These are phyloP conservation scores for Cherax quadricarinatus DNA, from an alignment of 1,140 invertebrate species.

Conservation along the genomic window DNA sequence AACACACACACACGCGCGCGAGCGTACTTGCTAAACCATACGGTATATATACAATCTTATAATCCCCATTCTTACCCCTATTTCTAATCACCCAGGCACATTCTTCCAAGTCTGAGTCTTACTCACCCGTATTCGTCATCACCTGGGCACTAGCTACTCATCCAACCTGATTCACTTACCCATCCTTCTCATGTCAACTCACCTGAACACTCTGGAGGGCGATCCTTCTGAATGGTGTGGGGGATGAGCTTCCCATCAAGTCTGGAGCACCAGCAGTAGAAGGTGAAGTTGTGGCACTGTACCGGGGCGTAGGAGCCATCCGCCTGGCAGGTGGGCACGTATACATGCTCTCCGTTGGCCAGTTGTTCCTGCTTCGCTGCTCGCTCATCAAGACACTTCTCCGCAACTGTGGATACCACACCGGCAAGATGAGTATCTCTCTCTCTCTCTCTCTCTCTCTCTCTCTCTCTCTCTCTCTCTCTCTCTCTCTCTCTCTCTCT, in stretches of 20 bases:
- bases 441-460: neutral
- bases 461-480: neutral
- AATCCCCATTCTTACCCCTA: neutral
- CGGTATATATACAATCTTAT: too few species aligned
- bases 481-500: too few species aligned
- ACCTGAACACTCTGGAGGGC: slow-evolving; percentile 31
- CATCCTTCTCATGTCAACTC: neutral
- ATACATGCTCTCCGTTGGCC: slow-evolving; percentile 45
- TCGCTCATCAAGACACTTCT: slow-evolving; percentile 67
- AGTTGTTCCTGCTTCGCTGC: slow-evolving; percentile 30
- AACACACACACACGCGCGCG: neutral
- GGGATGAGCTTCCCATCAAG: slow-evolving; percentile 56
- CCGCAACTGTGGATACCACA: slow-evolving; percentile 41
- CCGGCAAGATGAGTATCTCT: too few species aligned
- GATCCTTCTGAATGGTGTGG: slow-evolving; percentile 27
- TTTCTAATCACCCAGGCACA: neutral
- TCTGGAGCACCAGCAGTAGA: slow-evolving; percentile 70
- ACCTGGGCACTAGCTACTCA: neutral
- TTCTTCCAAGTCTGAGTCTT: too few species aligned
- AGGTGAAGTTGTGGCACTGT: slow-evolving; percentile 71
- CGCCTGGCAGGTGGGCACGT: slow-evolving; percentile 60
- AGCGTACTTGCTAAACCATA: neutral
- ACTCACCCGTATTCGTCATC: too few species aligned
- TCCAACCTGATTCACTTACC: too few species aligned
- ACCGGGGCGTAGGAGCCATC: slow-evolving; percentile 66